A percentile compares a stretch with the other conserved stretches of the same genome.
These are phyloP conservation scores for Scaptomyza caliginosa DNA, from an alignment of 2,888 invertebrate genomes.

Conservation along the genomic window DNA sequence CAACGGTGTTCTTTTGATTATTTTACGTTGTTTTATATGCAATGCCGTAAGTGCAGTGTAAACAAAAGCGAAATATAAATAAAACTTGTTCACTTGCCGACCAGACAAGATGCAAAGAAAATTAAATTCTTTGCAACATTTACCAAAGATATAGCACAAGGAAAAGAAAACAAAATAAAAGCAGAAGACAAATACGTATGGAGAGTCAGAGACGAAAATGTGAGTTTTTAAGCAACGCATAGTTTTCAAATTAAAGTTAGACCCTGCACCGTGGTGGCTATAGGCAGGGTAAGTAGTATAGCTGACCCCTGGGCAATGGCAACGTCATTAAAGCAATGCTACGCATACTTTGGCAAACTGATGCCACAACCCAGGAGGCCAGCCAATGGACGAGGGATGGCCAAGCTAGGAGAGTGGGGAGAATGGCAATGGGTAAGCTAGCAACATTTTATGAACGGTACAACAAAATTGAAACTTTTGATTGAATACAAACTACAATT, in stretches of 20 bases:
- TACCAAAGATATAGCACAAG: constrained; percentile 25
- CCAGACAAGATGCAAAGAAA: constrained; percentile 59
- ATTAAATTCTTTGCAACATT: constrained; percentile 66
- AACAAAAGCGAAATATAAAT: constrained; percentile 14
- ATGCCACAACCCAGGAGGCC: constrained; percentile 26
- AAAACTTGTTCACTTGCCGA: constrained; percentile 11
- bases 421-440: constrained; percentile 3
- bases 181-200: constrained; percentile 42
- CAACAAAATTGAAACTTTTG: constrained; percentile 75
- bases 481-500: constrained; percentile 76
- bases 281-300: constrained; percentile 13
- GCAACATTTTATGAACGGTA: constrained; percentile 52
- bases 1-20: constrained; percentile 8
- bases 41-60: constrained; percentile 42
- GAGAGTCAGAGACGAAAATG: constrained; percentile 8
- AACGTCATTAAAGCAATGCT: constrained; percentile 70
- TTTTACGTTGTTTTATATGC: constrained; percentile 28
- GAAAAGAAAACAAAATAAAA: constrained; percentile 1
- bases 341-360: constrained; percentile 62
- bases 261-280: background rate
- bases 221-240: constrained; percentile 40
- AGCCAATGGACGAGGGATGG: constrained; percentile 22
- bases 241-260: constrained; percentile 70
- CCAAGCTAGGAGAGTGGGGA: constrained; percentile 1
- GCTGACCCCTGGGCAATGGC: constrained; percentile 10